Evolutionary conservation across 2,113 vertebrate genomes (phyloP), one percentile per base, ranked within the genome.

Genomic region (Carassius gibelio): DNA sequence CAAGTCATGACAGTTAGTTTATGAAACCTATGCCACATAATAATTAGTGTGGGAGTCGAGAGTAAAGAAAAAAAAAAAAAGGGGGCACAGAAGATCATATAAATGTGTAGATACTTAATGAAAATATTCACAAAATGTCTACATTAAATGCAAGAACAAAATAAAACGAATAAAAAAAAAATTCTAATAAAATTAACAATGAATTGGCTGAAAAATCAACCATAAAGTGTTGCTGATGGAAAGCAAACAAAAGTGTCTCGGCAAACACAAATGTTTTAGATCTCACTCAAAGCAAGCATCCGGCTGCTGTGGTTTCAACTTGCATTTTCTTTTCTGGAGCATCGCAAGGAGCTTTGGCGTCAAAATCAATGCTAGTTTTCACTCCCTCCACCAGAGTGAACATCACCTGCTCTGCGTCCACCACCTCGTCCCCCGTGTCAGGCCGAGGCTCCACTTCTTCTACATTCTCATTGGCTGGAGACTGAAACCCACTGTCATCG

Each of bases 401-500:
- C 62, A 87, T 88, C 71, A 91, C 91, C 17, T 92, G 87, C 2
- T 72, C 88, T 0, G 88, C 85, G 68, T 91, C 89, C 1, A 88
- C 30, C 0, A 71, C 77, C 55, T 86, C 78, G 42, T 84, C 91
- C 8, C 38, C 38, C 0, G 84, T 86, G 0, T 92, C 83, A 42
- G 90, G 64, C 3, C 81, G 59, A 52, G 81, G 36, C 0, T 87
- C 5, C 0, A 0, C 68, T n/a, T 87, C 90, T 14, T 93, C 88
- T 0, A 81, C 79, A 10, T 86, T 90, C 0, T 89, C 86, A 0
- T 45, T 84, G 9, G 91, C 87, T 0, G 88, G 90, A 0, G 93
- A 93, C 30, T 90, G 94, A 23, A 85, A 90, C 6, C 92, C 90
- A 5, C 69, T 93, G 82, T 93, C 90, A 0, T 88, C 19, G 0